These are phyloP conservation scores for human DNA, from an alignment of 2,113 vertebrate genomes.

Conservation along the genomic window GRCh38 chr19:49011501-49012000, in stretches of 20 bases:
- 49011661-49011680: accelerated
- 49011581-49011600: background rate
- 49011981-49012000: too few species aligned
- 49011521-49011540: background rate
- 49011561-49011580: accelerated
- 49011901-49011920: background rate
- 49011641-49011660: too few species aligned
- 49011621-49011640: background rate
- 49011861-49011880: background rate
- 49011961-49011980: background rate
- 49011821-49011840: background rate
- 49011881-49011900: accelerated
- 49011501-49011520: background rate
- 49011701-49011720: background rate
- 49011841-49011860: background rate
- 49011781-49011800: background rate
- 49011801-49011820: background rate
- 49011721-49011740: background rate
- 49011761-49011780: accelerated
- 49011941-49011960: too few species aligned
- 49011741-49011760: background rate
- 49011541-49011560: background rate
- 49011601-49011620: background rate
- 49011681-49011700: too few species aligned
- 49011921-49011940: background rate